Evolutionary conservation across 2,797 vertebrate species (phyloP).

Genomic region (Anomalospiza imberbis): DNA sequence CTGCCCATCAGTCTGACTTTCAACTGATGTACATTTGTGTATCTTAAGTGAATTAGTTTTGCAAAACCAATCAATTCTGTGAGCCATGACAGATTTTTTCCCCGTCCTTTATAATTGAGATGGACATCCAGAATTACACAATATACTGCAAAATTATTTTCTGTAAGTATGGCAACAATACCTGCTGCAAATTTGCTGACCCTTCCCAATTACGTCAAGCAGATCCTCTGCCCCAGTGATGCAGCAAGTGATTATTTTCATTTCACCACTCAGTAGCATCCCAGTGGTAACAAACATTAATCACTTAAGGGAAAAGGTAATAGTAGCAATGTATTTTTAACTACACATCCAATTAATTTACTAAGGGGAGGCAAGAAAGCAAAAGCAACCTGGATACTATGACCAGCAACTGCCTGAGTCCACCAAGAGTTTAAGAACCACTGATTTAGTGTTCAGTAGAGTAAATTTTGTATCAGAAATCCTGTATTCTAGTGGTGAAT

Average conservation of each 20-base stretch:
- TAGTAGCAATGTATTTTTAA: background rate
- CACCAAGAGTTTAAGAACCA: background rate
- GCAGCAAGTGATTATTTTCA: background rate
- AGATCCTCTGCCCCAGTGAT: background rate
- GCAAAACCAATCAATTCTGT: background rate
- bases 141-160: background rate
- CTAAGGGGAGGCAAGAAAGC: background rate
- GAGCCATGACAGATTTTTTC: background rate
- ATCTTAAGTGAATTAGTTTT: background rate
- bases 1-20: background rate
- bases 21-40: fast-evolving
- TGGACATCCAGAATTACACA: background rate
- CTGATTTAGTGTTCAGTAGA: background rate
- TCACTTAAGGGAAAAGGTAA: background rate
- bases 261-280: background rate
- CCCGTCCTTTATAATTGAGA: background rate
- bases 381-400: background rate
- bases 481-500: constrained; percentile 22
- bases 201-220: background rate
- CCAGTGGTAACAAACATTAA: background rate
- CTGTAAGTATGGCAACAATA: background rate
- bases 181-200: background rate
- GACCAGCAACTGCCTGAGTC: background rate
- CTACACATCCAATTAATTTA: background rate
- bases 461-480: background rate